These are phyloP conservation scores for Eudorcas thomsonii DNA, from an alignment of 2,113 vertebrate species.

Conservation along the genomic window DNA sequence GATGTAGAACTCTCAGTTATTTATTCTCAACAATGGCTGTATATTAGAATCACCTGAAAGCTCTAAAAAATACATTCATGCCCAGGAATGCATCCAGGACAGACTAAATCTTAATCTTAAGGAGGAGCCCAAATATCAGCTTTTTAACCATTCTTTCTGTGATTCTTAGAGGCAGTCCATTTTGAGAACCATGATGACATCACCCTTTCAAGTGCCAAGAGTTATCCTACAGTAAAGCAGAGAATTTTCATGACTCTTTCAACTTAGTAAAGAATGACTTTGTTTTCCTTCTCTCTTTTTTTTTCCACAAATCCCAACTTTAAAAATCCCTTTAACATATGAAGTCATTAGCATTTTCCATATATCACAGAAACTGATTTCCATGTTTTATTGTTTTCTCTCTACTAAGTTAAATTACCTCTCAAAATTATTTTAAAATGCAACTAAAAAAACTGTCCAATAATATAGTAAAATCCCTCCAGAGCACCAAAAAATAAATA, in stretches of 20 bases:
- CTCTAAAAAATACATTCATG: background rate
- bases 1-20: background rate
- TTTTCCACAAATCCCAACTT: background rate
- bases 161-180: background rate
- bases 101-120: background rate
- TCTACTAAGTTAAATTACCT: background rate
- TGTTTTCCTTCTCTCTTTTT: background rate
- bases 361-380: background rate
- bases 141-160: background rate
- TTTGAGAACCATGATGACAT: background rate
- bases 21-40: background rate
- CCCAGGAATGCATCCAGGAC: background rate
- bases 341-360: conserved; percentile 1
- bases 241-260: background rate
- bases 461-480: background rate
- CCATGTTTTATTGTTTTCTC: background rate
- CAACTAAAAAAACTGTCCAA: background rate
- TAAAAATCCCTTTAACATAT: background rate
- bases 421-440: background rate
- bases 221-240: background rate
- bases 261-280: background rate
- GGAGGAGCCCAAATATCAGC: background rate
- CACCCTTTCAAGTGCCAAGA: background rate
- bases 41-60: background rate
- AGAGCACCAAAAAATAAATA: too few species aligned